Evolutionary conservation across 2,113 vertebrate genomes (phyloP), one percentile per base, ranked within the genome.

Genomic region (Campylorhamphus procurvoides): DNA sequence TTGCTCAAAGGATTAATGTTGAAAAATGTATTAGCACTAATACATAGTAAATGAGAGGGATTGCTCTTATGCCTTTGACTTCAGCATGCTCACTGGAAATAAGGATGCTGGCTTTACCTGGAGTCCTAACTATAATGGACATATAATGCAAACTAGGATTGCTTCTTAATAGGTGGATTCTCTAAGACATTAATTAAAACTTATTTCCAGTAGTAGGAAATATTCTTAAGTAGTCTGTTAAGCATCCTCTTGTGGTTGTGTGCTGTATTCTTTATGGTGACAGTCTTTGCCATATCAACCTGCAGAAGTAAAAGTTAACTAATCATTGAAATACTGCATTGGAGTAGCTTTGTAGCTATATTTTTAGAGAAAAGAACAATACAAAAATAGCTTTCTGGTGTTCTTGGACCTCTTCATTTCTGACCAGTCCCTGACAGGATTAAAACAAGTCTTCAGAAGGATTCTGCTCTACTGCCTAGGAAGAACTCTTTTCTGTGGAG

Each of bases 1-100:
- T 97, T 97, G 64, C 93, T 97, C 81, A 84, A 82, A 93, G 95
- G 78, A 96, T 97, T 96, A 96, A 81, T 94, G 87, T 69, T 67
- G 56, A 95, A 96, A 97, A 96, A 94, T 76, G 68, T 95, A 91
- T 97, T 97, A 96, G 10, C 55, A 50, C 60, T 96, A 95, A 94
- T 94, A 93, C 78, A 77, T 79, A 93, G 89, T 82, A 96, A 96
- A 95, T 92, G 94, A 95, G 89, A 94, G 58, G 93, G 85, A 85
- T 96, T 95, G 84, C 37, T 75, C 68, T 86, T 90, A 40, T 10
- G 28, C 66, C 44, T 94, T 89, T 85, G 87, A 84, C 66, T 95
- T 90, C 76, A 77, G 7, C 42, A 27, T 56, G 62, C 50, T 95
- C 35, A 46, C 18, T 74, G 87, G 56, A 95, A 95, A 78, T 19